Base-by-base conservation (phyloP, 2,113 vertebrate genomes). In the Pyrgilauda ruficollis region DNA sequence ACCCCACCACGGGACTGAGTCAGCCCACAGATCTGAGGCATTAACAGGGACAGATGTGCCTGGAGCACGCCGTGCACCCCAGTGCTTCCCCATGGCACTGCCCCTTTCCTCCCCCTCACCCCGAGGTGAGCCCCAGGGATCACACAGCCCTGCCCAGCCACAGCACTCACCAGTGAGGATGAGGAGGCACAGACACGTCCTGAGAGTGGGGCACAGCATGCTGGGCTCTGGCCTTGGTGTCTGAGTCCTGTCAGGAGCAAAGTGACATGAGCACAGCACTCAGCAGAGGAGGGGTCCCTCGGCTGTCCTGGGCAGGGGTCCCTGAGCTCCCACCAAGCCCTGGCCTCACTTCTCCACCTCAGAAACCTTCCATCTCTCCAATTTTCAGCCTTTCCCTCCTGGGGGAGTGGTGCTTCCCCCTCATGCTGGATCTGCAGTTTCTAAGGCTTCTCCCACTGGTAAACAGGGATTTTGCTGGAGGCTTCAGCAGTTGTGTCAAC, bases 141-240 rank as follows among this genome's bases (percentile, higher is more conserved):
- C 55, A 44, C 66, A 26, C 7, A 13, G 5, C 27, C 28, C n/a
- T 33, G 15, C 43, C 49, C 50, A 59, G 15, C 35, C 41, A 7
- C 55, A n/a, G 59, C 81, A 94, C 98, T 96, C 96, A 98, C 98
- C 94, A 3, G 73, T n/a, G 61, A 97, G 82, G 78, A 96, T 30
- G 37, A 89, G 73, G 86, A 96, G 61, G 31, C 90, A 37, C n/a
- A 86, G 43, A 35, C 49, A n/a, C 21, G 19, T 49, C 87, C 41
- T 93, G 77, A 41, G 49, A 47, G 55, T 13, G 17, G 26, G 75
- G 75, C 15, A 18, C 82, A 13, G n/a, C 97, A 95, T 97, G 86
- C 35, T 37, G 47, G 68, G 64, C 26, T 87, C 55, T 1, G 3
- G 47, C 52, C 67, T 80, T 2, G 11, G 59, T 3, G 58, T 30